Percentiles rank a stretch among this genome's conserved stretches.
Conservation (phyloP, 2,888 invertebrate species). For the Leptopterna dolabrata region DNA sequence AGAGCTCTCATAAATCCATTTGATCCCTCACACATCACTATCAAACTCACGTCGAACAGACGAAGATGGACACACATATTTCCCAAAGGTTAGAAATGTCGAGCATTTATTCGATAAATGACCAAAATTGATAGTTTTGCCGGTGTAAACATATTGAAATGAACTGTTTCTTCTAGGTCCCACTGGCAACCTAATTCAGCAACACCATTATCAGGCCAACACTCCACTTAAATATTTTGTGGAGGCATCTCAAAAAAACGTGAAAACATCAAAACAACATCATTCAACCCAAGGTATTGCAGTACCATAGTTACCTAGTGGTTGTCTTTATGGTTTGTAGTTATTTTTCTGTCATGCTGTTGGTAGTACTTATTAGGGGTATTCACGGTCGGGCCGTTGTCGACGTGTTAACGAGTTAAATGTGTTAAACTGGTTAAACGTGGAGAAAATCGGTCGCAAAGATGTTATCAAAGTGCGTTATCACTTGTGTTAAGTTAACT, state of each 20-base stretch:
- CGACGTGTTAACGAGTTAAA: no score
- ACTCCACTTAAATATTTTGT: conserved; percentile 64
- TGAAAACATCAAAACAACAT: not conserved
- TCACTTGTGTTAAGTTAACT: no score
- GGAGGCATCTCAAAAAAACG: conserved; percentile 4
- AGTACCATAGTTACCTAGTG: no score
- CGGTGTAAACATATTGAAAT: no score
- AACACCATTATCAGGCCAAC: conserved; percentile 87
- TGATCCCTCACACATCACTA: conserved; percentile 96
- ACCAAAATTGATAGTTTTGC: no score
- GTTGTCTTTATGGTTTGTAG: no score
- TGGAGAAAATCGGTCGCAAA: no score
- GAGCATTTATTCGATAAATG: not conserved
- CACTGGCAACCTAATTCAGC: conserved; percentile 89
- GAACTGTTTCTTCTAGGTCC: conserved; percentile 72
- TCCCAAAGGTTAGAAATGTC: conserved; percentile 61
- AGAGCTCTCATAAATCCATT: conserved; percentile 96
- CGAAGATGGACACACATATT: conserved; percentile 99
- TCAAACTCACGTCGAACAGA: conserved; percentile 93
- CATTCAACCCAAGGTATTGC: not conserved
- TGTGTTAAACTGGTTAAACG: no score
- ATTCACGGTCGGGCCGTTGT: no score
- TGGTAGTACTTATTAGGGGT: no score
- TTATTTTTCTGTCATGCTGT: no score
- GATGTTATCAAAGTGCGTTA: no score